Evolutionary conservation across 2,113 vertebrate species (phyloP).

Genomic region (Elephantulus edwardii): DNA sequence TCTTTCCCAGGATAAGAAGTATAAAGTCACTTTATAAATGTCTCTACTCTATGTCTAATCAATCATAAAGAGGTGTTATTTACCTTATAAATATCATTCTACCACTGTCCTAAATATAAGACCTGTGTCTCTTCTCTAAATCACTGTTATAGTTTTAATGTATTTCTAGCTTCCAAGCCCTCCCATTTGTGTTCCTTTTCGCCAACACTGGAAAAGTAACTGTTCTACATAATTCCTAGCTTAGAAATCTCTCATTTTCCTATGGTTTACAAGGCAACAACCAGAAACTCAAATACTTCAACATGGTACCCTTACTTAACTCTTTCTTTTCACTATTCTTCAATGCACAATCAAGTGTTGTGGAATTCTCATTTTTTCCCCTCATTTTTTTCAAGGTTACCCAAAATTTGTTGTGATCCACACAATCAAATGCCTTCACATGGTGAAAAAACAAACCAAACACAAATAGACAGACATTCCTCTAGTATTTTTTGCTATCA

Average conservation of each 20-base stretch:
- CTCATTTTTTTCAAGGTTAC: too few species aligned
- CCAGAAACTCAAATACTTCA: background rate
- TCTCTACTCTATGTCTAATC: background rate
- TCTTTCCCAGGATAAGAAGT: background rate
- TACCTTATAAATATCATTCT: background rate
- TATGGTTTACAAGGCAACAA: background rate
- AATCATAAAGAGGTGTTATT: background rate
- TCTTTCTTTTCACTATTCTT: too few species aligned
- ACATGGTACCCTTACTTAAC: too few species aligned
- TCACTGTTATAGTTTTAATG: background rate
- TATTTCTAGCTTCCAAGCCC: background rate
- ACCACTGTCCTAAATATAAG: background rate
- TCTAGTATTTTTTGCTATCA: too few species aligned
- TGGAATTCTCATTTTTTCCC: too few species aligned
- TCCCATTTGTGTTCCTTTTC: background rate
- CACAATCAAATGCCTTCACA: too few species aligned
- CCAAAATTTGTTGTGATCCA: too few species aligned
- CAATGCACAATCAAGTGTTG: too few species aligned
- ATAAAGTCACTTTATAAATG: background rate
- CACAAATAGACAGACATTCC: too few species aligned
- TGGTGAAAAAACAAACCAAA: too few species aligned
- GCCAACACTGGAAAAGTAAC: background rate
- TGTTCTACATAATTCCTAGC: background rate
- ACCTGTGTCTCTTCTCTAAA: background rate
- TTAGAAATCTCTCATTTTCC: background rate